phyloP scores from a whole-genome alignment of 2,888 invertebrate genomes.

The Drosophila pseudotalamancana region DNA sequence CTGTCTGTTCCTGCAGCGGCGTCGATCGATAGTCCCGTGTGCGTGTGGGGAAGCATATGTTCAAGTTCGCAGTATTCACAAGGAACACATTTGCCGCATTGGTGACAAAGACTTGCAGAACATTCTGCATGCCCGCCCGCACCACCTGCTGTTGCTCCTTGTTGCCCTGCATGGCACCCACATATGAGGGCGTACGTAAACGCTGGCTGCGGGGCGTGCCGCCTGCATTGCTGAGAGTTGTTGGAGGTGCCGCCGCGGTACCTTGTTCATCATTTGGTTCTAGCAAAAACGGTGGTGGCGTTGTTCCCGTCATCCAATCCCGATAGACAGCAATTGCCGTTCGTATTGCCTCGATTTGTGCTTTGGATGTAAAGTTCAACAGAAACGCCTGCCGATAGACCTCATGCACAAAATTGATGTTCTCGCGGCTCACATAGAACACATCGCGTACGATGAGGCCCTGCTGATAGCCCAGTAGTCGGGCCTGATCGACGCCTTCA shows the following conservation, averaged over 20 bases:
- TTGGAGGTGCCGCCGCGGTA: neutral
- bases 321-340: conserved; percentile 96
- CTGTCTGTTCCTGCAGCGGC: conserved; percentile 95
- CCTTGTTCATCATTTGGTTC: conserved; percentile 86
- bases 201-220: conserved; percentile 85
- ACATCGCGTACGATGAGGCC: conserved; percentile 92
- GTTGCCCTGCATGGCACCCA: conserved; percentile 87
- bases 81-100: conserved; percentile 98
- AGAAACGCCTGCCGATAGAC: conserved; percentile 96
- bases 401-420: conserved; percentile 97
- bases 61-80: conserved; percentile 85
- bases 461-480: conserved; percentile 81
- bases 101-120: conserved; percentile 90
- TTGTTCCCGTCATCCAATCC: conserved; percentile 96
- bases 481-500: conserved; percentile 82
- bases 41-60: conserved; percentile 86
- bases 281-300: conserved; percentile 91
- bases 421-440: conserved; percentile 93
- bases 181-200: conserved; percentile 92
- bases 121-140: conserved; percentile 91
- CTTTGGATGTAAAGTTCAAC: conserved; percentile 89
- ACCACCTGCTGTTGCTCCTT: conserved; percentile 90
- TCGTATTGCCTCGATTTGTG: conserved; percentile 93
- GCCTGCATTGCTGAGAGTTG: conserved; percentile 69
- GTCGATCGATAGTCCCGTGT: conserved; percentile 87